Evolutionary conservation across 2,113 vertebrate genomes (phyloP).

Genomic region (Cottus gobio): DNA sequence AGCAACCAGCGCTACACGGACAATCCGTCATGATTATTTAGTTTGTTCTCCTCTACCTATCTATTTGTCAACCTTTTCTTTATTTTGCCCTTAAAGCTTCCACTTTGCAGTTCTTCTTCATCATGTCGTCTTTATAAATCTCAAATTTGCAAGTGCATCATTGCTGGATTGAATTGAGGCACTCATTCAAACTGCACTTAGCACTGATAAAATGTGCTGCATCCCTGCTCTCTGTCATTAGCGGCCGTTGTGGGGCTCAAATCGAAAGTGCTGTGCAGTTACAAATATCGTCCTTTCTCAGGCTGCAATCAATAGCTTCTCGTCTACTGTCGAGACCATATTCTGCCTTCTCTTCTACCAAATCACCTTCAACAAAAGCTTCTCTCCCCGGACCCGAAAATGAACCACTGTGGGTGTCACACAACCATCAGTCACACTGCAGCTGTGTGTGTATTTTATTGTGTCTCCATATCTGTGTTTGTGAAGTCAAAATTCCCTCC

Average conservation of each 20-base stretch:
- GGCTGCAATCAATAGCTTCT: constrained; percentile 55
- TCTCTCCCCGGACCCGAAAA: constrained; percentile 33
- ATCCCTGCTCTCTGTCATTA: constrained; percentile 45
- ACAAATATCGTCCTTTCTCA: constrained; percentile 22
- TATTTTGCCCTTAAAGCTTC: neutral
- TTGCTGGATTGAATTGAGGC: constrained; percentile 7
- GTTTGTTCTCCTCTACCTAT: neutral
- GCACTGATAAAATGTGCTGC: constrained; percentile 30
- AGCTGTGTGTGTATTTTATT: constrained; percentile 7
- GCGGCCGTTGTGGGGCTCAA: constrained; percentile 9
- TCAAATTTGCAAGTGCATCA: constrained; percentile 12
- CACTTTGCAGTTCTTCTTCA: neutral
- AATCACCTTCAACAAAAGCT: constrained; percentile 53
- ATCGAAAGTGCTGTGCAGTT: constrained; percentile 47
- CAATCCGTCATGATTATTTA: neutral
- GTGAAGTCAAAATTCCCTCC: constrained; percentile 21
- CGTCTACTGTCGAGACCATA: constrained; percentile 22
- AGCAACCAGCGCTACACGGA: constrained; percentile 15
- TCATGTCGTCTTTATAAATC: neutral
- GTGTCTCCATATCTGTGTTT: constrained; percentile 28
- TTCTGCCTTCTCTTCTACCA: constrained; percentile 44
- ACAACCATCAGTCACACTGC: constrained; percentile 37
- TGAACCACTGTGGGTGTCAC: constrained; percentile 28
- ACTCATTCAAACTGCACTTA: constrained; percentile 38
- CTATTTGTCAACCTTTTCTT: neutral